Evolutionary conservation across 1,140 invertebrate genomes (phyloP).

Genomic region (Heliconius himera): DNA sequence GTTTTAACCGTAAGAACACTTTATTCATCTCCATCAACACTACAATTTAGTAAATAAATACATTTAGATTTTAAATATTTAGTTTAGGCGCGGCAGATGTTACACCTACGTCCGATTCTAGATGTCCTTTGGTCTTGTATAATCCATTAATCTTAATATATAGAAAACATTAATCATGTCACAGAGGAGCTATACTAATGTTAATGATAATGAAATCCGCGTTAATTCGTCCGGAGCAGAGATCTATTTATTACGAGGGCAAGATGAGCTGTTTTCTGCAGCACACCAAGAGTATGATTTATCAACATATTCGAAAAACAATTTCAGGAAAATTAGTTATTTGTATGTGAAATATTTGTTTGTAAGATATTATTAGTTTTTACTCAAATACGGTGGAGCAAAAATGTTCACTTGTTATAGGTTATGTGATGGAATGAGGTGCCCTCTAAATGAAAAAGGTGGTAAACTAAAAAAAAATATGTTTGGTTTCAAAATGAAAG

Average conservation of each 20-base stretch:
- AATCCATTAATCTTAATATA: slow-evolving; percentile 18
- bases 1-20: too few species aligned
- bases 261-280: slow-evolving; percentile 49
- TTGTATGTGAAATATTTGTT: neutral
- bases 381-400: too few species aligned
- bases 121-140: slow-evolving; percentile 5
- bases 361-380: neutral
- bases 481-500: too few species aligned
- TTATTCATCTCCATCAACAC: too few species aligned
- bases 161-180: slow-evolving; percentile 42
- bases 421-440: too few species aligned
- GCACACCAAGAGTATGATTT: slow-evolving; percentile 51
- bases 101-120: neutral
- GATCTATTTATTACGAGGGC: slow-evolving; percentile 56
- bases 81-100: too few species aligned
- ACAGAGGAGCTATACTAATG: slow-evolving; percentile 45
- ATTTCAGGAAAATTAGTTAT: neutral
- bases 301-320: slow-evolving; percentile 62
- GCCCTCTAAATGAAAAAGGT: too few species aligned
- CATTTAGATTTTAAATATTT: neutral
- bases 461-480: too few species aligned
- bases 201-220: slow-evolving; percentile 48
- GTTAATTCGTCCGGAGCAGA: slow-evolving; percentile 52
- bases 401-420: too few species aligned
- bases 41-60: too few species aligned